Evolutionary conservation across 2,113 vertebrate genomes (phyloP).

Genomic region (Pedetes capensis): DNA sequence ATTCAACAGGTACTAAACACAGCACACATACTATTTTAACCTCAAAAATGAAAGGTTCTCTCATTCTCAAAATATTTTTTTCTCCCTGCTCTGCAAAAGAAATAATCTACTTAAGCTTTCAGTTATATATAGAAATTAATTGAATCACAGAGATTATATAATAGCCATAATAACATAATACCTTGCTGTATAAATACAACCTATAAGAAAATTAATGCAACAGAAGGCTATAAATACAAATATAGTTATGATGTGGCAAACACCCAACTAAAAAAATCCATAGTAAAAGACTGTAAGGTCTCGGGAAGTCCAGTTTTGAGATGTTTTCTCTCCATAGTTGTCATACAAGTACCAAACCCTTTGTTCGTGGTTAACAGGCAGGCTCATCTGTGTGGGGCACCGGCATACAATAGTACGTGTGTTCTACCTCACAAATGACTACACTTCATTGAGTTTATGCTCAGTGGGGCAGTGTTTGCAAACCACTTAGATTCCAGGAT

Average conservation of each 20-base stretch:
- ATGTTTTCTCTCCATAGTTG: not conserved
- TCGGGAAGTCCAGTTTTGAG: not conserved
- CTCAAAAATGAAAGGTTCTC: not conserved
- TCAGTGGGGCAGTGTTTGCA: conserved; percentile 74
- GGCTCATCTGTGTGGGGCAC: not conserved
- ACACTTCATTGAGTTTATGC: conserved; percentile 61
- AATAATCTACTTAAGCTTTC: conserved; percentile 35
- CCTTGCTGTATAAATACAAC: not conserved
- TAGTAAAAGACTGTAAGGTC: not conserved
- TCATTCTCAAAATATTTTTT: conserved; percentile 35
- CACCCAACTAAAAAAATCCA: not conserved
- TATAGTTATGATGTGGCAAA: not conserved
- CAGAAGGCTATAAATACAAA: conserved; percentile 15
- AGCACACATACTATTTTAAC: not conserved
- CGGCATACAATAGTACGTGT: conserved; percentile 48
- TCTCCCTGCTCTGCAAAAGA: not conserved
- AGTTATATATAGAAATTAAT: conserved; percentile 12
- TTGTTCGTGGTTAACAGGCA: not conserved
- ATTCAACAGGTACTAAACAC: not conserved
- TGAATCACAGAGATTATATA: not conserved
- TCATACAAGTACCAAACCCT: not conserved
- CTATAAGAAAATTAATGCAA: conserved; percentile 15
- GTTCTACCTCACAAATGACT: conserved; percentile 66
- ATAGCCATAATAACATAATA: not conserved
- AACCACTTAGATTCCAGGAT: conserved; percentile 76